Evolutionary conservation across 1,140 invertebrate species (phyloP).

Genomic region (Halesus radiatus): DNA sequence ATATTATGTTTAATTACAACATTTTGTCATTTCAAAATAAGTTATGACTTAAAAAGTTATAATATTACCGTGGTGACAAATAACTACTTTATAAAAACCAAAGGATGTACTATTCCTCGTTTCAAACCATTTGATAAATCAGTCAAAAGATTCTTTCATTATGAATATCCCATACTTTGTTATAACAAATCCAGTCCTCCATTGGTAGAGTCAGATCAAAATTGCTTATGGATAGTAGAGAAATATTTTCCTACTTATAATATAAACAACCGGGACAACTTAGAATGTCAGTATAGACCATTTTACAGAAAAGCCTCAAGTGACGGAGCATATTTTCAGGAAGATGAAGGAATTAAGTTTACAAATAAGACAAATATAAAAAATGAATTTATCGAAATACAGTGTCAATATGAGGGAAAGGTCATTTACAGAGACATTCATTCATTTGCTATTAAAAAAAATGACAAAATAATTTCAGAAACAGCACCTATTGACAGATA

Average conservation of each 20-base stretch:
- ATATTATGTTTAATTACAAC: too few relatives aligned
- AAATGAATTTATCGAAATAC: conserved; percentile 76
- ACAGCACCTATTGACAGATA: conserved; percentile 55
- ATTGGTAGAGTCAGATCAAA: conserved; percentile 75
- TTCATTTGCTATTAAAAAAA: conserved; percentile 70
- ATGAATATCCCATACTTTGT: conserved; percentile 62
- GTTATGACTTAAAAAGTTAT: too few relatives aligned
- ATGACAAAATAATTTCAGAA: conserved; percentile 59
- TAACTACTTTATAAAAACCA: conserved; percentile 77
- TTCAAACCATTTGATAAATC: conserved; percentile 79
- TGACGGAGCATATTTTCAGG: conserved; percentile 65
- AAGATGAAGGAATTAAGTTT: conserved; percentile 61
- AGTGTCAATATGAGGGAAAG: conserved; percentile 69
- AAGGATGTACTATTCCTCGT: conserved; percentile 84
- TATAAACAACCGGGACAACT: conserved; percentile 64
- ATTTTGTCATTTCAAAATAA: too few relatives aligned
- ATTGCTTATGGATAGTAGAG: conserved; percentile 71
- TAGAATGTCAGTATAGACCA: conserved; percentile 75
- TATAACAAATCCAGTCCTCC: conserved; percentile 64
- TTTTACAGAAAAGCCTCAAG: conserved; percentile 71
- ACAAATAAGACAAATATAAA: conserved; percentile 62
- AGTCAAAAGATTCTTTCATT: conserved; percentile 64
- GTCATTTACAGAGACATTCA: conserved; percentile 78
- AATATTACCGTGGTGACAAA: too few relatives aligned
- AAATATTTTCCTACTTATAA: conserved; percentile 70